Conservation (phyloP, 92 coral and sea anemone species). For the Nematostella vectensis region DNA sequence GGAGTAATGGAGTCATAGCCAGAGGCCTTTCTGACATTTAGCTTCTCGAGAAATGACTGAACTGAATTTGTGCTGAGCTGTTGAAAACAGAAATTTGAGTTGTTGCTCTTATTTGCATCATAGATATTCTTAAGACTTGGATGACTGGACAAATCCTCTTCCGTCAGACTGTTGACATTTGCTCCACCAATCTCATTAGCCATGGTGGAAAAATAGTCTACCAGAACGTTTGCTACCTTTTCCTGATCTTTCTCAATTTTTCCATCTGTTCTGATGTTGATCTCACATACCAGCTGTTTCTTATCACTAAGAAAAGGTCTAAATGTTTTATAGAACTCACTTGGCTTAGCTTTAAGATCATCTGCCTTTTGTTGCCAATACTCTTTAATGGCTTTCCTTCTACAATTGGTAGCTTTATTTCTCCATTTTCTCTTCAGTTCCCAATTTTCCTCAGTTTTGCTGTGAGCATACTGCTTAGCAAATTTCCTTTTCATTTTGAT, state of each 20-base stretch:
- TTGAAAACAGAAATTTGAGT: slow-evolving; percentile 13
- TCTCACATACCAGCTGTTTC: background rate
- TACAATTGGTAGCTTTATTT: background rate
- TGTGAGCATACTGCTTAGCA: slow-evolving; percentile 25
- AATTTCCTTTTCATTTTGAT: slow-evolving; percentile 23
- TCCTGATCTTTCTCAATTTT: slow-evolving; percentile 32
- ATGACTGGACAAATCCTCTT: slow-evolving; percentile 33
- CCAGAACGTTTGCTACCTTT: slow-evolving; percentile 32
- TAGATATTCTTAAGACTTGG: slow-evolving; percentile 22
- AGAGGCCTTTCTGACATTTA: slow-evolving; percentile 36
- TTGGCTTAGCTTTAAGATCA: slow-evolving; percentile 5
- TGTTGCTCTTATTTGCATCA: slow-evolving; percentile 14
- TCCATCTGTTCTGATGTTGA: slow-evolving; percentile 2
- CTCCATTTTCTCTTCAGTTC: too few species aligned
- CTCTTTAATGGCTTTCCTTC: slow-evolving; percentile 15
- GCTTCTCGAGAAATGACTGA: slow-evolving; percentile 8
- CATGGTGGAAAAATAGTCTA: slow-evolving; percentile 35
- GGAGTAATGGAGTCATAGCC: slow-evolving; percentile 42
- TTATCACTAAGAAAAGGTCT: slow-evolving; percentile 3
- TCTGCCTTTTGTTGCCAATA: slow-evolving; percentile 24
- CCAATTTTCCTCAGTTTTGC: slow-evolving; percentile 17
- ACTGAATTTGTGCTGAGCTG: slow-evolving; percentile 7
- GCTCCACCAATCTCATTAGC: slow-evolving; percentile 46
- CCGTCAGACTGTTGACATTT: slow-evolving; percentile 16
- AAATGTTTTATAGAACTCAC: slow-evolving; percentile 2